A percentile compares a stretch with the other conserved stretches of the same genome.
Evolutionary conservation across 2,113 vertebrate species (phyloP).

Genomic region (Megaleporinus macrocephalus): DNA sequence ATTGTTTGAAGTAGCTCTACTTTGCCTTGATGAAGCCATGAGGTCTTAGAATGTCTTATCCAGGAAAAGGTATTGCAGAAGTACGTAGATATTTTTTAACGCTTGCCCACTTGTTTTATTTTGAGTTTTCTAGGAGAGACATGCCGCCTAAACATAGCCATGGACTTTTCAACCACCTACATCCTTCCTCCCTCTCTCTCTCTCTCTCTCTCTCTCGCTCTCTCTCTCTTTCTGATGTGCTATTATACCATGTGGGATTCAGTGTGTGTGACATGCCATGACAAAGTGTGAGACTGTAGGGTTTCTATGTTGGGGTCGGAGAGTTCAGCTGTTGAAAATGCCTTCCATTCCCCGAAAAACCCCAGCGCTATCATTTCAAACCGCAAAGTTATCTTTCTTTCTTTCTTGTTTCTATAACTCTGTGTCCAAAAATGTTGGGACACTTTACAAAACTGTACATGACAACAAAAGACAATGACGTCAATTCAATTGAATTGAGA

Average conservation of each 20-base stretch:
- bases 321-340: neutral
- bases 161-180: neutral
- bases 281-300: neutral
- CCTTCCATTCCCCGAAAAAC: neutral
- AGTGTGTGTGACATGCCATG: neutral
- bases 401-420: too few relatives aligned
- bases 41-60: too few relatives aligned
- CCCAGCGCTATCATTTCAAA: neutral
- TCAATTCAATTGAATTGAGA: too few relatives aligned
- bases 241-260: neutral
- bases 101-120: neutral
- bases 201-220: slow-evolving; percentile 4
- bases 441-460: too few relatives aligned
- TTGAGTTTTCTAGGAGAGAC: neutral
- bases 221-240: neutral
- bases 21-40: too few relatives aligned
- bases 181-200: neutral
- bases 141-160: neutral
- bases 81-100: too few relatives aligned
- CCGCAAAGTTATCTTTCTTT: neutral
- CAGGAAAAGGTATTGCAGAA: too few relatives aligned
- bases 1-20: too few relatives aligned
- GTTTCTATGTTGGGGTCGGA: neutral
- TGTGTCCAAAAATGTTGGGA: too few relatives aligned
- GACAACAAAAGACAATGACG: too few relatives aligned